phyloP scores from a whole-genome alignment of 2,797 vertebrate genomes.

The Crocidura indochinensis region DNA sequence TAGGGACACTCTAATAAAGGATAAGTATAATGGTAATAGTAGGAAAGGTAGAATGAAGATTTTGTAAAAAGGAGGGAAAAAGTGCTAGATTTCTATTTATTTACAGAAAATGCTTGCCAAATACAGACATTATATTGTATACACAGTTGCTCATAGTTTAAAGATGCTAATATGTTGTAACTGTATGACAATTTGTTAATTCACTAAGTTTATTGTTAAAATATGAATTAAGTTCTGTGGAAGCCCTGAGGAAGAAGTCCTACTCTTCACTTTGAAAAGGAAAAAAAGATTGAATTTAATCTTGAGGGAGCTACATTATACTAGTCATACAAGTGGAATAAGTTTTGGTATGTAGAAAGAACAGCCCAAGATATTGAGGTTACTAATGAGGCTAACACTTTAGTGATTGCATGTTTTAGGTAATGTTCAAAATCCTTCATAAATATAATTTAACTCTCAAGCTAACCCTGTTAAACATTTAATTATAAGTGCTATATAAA shows the following conservation, averaged over 20 bases:
- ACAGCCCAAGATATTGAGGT: not conserved
- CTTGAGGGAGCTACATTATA: slow-evolving; percentile 32
- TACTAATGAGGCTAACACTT: not conserved
- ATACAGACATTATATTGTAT: not conserved
- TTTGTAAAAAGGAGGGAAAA: not conserved
- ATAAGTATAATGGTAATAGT: not conserved
- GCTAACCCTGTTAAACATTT: slow-evolving; percentile 50
- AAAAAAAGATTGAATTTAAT: not conserved
- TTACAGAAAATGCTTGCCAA: not conserved
- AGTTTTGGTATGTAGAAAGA: slow-evolving; percentile 12
- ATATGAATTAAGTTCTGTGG: not conserved
- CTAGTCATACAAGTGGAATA: not conserved
- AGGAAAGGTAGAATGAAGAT: not conserved
- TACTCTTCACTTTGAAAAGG: slow-evolving; percentile 30
- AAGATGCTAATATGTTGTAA: not conserved
- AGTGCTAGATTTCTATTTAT: not conserved
- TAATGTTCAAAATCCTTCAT: slow-evolving; percentile 27
- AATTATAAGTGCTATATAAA: slow-evolving; percentile 29
- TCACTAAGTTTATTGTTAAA: not conserved
- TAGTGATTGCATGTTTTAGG: not conserved
- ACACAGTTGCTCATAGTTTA: not conserved
- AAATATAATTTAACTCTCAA: slow-evolving; percentile 59
- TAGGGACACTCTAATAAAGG: not conserved
- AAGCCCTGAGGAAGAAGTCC: not conserved
- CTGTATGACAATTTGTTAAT: not conserved